These are phyloP conservation scores for Porites divaricata DNA, from an alignment of 92 coral and sea anemone genomes.

Conservation along the genomic window DNA sequence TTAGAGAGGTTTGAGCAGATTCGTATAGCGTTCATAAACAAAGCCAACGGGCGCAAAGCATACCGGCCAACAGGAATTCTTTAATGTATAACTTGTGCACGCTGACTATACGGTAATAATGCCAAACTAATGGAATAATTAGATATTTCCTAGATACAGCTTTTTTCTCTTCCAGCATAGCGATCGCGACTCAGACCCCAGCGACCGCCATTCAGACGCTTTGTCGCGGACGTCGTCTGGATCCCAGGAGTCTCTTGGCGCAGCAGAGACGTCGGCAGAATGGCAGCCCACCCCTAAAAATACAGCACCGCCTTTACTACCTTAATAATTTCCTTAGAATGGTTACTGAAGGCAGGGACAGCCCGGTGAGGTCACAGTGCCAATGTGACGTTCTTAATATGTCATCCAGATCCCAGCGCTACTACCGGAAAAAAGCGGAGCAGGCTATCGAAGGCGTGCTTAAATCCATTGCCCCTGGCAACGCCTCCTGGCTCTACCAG, in stretches of 20 bases:
- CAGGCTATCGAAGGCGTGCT: slow-evolving; percentile 50
- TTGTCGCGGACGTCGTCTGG: slow-evolving; percentile 27
- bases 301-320: slow-evolving; percentile 40
- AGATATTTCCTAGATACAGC: neutral
- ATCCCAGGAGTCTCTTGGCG: slow-evolving; percentile 38
- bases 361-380: slow-evolving; percentile 60
- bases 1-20: slow-evolving; percentile 36
- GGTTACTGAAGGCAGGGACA: slow-evolving; percentile 48
- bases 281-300: slow-evolving; percentile 58
- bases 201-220: slow-evolving; percentile 15
- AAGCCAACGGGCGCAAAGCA: slow-evolving; percentile 27
- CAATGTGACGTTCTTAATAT: slow-evolving; percentile 41
- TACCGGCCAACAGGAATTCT: slow-evolving; percentile 4
- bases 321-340: slow-evolving; percentile 39
- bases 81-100: slow-evolving; percentile 5
- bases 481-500: slow-evolving; percentile 49
- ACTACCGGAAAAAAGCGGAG: slow-evolving; percentile 49
- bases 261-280: slow-evolving; percentile 38
- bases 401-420: slow-evolving; percentile 37
- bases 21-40: slow-evolving; percentile 29
- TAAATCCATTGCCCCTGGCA: slow-evolving; percentile 58
- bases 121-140: neutral
- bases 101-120: slow-evolving; percentile 25
- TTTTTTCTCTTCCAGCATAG: slow-evolving; percentile 19
- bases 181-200: slow-evolving; percentile 1